A percentile compares a stretch with the other conserved stretches of the same genome.
Evolutionary conservation across 2,113 vertebrate species (phyloP).

Genomic region (Hipposideros armiger): DNA sequence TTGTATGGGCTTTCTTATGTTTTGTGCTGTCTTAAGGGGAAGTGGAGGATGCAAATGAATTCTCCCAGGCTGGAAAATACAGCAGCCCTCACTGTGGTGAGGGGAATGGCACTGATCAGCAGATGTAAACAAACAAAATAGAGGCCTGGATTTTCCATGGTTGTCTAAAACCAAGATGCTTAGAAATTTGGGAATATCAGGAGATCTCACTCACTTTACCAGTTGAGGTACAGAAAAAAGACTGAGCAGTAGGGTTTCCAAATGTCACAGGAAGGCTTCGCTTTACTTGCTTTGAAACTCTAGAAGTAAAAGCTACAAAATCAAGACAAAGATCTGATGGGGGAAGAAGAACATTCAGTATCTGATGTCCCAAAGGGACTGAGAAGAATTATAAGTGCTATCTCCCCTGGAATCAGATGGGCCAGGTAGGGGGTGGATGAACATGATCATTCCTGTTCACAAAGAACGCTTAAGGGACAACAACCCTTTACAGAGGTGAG

Average conservation of each 20-base stretch:
- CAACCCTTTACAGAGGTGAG: constrained; percentile 46
- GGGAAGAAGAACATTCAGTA: constrained; percentile 47
- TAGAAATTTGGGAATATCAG: not conserved
- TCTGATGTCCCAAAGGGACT: constrained; percentile 46
- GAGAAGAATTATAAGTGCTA: constrained; percentile 45
- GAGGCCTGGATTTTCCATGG: not conserved
- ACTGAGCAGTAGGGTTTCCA: not conserved
- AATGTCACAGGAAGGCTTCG: constrained; percentile 71
- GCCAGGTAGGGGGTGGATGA: not conserved
- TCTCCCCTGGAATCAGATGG: constrained; percentile 64
- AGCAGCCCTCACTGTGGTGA: not conserved
- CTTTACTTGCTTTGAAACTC: constrained; percentile 71
- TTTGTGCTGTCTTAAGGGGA: constrained; percentile 54
- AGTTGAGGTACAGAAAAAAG: not conserved
- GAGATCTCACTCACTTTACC: constrained; percentile 41
- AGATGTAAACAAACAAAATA: constrained; percentile 59
- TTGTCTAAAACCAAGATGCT: constrained; percentile 53
- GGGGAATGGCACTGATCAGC: not conserved
- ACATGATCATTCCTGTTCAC: constrained; percentile 59
- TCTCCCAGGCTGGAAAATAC: constrained; percentile 77
- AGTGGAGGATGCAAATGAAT: constrained; percentile 58
- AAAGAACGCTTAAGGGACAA: constrained; percentile 67
- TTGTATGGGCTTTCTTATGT: not conserved
- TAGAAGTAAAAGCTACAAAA: constrained; percentile 69
- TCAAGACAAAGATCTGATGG: constrained; percentile 65